Conservation (phyloP, 1,140 invertebrate species). For the Zaprionus tsacasi region DNA sequence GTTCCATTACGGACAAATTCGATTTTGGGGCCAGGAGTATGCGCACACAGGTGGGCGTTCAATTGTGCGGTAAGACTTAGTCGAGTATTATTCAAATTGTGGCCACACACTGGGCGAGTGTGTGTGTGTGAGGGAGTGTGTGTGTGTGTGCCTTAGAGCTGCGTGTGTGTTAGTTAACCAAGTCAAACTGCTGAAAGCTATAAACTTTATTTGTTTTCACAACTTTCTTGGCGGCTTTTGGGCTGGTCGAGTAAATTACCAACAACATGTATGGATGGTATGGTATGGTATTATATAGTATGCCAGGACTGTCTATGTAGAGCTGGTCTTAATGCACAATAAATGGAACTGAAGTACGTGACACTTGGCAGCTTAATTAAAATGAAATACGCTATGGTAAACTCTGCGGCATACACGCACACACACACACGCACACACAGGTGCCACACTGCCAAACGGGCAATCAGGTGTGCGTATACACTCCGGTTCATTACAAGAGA, state of each 20-base stretch:
- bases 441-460: not conserved
- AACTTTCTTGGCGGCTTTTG: conserved; percentile 13
- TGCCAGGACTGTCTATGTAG: conserved; percentile 3
- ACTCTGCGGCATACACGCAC: conserved; percentile 4
- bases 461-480: conserved; percentile 37
- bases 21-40: conserved; percentile 1
- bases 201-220: conserved; percentile 17
- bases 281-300: not conserved
- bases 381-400: conserved; percentile 69
- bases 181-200: conserved; percentile 29
- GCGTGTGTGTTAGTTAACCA: conserved; percentile 28
- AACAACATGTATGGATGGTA: conserved; percentile 29
- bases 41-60: conserved; percentile 37
- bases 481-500: conserved; percentile 16
- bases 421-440: not conserved
- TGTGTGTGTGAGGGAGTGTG: not conserved
- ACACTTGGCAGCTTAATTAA: conserved; percentile 76
- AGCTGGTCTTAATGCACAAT: conserved; percentile 51
- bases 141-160: not conserved
- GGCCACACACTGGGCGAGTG: conserved; percentile 35
- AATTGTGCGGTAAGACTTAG: conserved; percentile 38
- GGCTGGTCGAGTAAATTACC: conserved; percentile 42
- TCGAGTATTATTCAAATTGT: conserved; percentile 60
- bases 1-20: conserved; percentile 47
- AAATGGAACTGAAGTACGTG: conserved; percentile 71